Conservation (phyloP, 2,113 vertebrate species). For the Copsychus sechellarum region DNA sequence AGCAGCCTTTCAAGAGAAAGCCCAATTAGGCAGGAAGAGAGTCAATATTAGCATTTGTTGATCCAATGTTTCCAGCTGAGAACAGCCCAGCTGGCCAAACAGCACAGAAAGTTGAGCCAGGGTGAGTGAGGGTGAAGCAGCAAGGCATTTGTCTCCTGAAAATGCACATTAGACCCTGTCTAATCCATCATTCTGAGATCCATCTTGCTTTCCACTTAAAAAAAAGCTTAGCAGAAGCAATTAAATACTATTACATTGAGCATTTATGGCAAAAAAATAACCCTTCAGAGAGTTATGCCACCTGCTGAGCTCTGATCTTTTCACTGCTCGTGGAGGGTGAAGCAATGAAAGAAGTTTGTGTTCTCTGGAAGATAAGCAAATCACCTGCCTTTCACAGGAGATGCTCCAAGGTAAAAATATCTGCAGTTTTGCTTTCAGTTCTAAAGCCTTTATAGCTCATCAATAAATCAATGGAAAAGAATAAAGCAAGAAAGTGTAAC, state of each 20-base stretch:
- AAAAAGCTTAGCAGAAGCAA: conserved; percentile 1
- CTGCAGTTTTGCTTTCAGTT: neutral
- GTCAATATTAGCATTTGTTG: neutral
- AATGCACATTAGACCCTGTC: neutral
- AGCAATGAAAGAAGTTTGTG: neutral
- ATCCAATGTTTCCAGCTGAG: neutral
- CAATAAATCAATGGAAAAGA: neutral
- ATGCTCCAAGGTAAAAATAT: neutral
- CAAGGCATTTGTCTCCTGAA: neutral
- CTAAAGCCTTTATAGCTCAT: neutral
- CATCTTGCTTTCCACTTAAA: neutral
- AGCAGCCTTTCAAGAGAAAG: neutral
- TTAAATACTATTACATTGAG: neutral
- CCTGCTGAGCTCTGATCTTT: neutral
- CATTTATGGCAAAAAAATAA: neutral
- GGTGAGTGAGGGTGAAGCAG: neutral
- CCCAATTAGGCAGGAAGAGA: neutral
- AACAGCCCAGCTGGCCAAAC: conserved; percentile 22
- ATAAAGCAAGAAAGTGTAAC: neutral
- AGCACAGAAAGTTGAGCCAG: neutral
- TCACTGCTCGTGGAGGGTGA: neutral
- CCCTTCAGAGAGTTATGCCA: neutral
- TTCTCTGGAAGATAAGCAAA: neutral
- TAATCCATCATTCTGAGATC: conserved; percentile 20
- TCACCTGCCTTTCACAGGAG: neutral